Percentiles rank a stretch among this genome's conserved stretches.
Evolutionary conservation across 2,113 vertebrate species (phyloP).

Genomic region (Engystomops pustulosus): DNA sequence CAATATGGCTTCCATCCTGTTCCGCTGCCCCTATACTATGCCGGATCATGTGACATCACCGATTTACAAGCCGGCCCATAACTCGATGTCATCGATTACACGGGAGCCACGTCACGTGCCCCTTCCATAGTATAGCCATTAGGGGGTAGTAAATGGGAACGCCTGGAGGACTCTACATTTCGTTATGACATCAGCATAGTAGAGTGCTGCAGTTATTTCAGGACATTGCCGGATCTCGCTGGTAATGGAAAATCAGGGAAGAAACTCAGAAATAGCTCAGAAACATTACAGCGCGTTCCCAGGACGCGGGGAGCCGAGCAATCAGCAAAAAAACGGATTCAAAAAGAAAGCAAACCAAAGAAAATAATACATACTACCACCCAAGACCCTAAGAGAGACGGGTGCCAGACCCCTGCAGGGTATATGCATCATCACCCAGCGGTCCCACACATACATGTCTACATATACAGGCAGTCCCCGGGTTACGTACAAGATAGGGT

Average conservation of each 20-base stretch:
- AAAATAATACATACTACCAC: no score
- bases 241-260: conserved; percentile 27
- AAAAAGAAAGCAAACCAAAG: no score
- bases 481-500: no score
- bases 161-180: neutral
- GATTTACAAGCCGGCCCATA: neutral
- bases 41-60: neutral
- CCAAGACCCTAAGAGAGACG: neutral
- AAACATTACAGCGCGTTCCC: neutral
- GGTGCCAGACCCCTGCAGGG: neutral
- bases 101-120: neutral
- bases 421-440: no score
- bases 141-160: neutral
- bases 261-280: neutral
- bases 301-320: neutral
- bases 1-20: no score
- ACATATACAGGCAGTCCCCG: no score
- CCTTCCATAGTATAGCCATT: neutral
- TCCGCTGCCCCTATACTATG: no score
- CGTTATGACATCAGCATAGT: conserved; percentile 3
- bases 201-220: conserved; percentile 15
- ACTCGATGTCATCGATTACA: neutral
- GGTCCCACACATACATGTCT: no score
- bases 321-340: no score
- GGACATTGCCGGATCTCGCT: neutral